phyloP scores from a whole-genome alignment of 2,797 vertebrate genomes.

The Squalus acanthias region DNA sequence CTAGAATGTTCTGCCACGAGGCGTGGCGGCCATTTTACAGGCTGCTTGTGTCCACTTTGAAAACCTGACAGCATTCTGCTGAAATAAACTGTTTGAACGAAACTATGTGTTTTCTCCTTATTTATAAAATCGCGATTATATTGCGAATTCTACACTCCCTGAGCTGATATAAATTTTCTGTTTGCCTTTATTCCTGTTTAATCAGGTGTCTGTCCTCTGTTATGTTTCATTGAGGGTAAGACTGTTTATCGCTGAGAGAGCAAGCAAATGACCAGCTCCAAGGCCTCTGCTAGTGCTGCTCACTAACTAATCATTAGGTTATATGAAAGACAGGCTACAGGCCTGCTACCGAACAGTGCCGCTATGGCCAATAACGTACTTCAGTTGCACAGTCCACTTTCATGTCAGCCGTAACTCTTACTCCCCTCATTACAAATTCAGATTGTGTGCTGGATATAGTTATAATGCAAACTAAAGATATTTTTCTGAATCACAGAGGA shows the following conservation, averaged over 20 bases:
- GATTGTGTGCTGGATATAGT: too few species aligned
- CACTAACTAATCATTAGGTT: background rate
- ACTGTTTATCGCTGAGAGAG: background rate
- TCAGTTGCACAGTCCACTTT: background rate
- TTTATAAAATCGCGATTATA: too few species aligned
- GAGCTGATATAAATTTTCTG: background rate
- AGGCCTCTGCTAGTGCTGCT: background rate
- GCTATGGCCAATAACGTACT: background rate
- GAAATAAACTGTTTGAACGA: too few species aligned
- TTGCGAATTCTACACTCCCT: background rate
- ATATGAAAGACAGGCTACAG: background rate
- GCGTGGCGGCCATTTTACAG: too few species aligned
- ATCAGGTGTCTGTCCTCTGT: background rate
- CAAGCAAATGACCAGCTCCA: background rate
- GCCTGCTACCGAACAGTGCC: background rate
- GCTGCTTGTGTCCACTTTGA: too few species aligned
- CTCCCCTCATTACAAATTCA: background rate
- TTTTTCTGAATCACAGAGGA: background rate
- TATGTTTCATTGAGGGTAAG: background rate
- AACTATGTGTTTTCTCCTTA: too few species aligned
- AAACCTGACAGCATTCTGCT: too few species aligned
- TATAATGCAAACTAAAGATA: background rate
- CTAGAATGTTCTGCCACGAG: too few species aligned
- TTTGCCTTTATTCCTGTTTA: too few species aligned
- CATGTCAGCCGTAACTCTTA: too few species aligned